These are phyloP conservation scores for Scomber scombrus DNA, from an alignment of 2,113 vertebrate genomes.

Conservation along the genomic window DNA sequence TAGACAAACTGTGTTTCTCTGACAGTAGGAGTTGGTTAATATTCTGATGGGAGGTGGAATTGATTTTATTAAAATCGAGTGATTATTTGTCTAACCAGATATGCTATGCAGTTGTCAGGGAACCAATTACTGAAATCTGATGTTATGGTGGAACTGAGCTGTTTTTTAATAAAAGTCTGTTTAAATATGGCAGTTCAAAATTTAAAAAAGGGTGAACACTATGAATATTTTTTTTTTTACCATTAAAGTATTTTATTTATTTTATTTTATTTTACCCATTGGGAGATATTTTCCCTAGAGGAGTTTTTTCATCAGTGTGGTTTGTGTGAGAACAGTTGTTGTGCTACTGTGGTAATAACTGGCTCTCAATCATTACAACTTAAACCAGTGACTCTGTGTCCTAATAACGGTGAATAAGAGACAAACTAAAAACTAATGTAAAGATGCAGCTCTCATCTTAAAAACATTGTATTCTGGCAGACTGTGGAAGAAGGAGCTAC, in stretches of 20 bases:
- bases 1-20: constrained; percentile 36
- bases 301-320: not conserved
- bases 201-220: not conserved
- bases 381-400: too few relatives aligned
- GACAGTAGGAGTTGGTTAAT: constrained; percentile 19
- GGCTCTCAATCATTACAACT: not conserved
- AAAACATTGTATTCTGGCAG: too few relatives aligned
- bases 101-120: not conserved
- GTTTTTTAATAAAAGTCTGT: constrained; percentile 3
- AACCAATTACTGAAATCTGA: not conserved
- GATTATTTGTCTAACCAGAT: not conserved
- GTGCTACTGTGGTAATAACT: not conserved
- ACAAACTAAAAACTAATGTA: too few relatives aligned
- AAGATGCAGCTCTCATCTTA: too few relatives aligned
- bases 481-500: too few relatives aligned
- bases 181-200: constrained; percentile 1
- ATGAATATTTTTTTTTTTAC: constrained; percentile 10
- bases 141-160: constrained; percentile 1
- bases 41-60: constrained; percentile 10
- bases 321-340: not conserved
- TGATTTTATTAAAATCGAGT: not conserved
- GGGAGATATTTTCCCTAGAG: not conserved
- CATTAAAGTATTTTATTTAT: not conserved
- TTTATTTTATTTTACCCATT: not conserved
- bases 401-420: too few relatives aligned